Base-by-base conservation (phyloP, 2,113 vertebrate species). In the Muscicapa adusta region DNA sequence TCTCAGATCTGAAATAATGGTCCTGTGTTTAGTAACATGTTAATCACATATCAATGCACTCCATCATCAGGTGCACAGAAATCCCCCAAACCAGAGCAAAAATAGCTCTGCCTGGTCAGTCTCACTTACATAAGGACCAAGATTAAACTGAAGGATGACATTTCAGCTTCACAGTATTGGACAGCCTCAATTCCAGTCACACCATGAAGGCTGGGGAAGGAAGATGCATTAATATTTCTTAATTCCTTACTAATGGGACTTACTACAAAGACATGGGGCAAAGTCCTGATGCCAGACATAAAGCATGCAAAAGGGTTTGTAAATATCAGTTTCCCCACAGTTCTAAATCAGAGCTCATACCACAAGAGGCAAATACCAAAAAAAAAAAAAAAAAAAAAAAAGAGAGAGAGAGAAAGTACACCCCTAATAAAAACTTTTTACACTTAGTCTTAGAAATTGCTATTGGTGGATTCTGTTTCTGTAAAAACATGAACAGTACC, bases 291-390 rank as follows among this genome's bases (percentile, higher is more conserved):
- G 51, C 24, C 76, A 92, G 47, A 45, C 4, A 22, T 33, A 22
- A 80, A 29, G 10, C 0, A 0, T 14, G 15, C 13, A 67, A 67
- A 54, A 29, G n/a, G 9, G 8, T 62, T 57, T 70, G 5, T 5
- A 70, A 40, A 28, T 24, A 82, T 29, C 28, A 18, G 12, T 26
- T 75, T 53, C 31, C 50, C 34, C 24, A 7, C 6, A 58, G 33
- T n/a, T 66, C 68, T 63, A 16, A 18, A 74, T 53, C 36, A 47
- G 18, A 38, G 10, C 18, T 82, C 42, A 24, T 38, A 20, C 6
- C 18, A 74, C 18, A 86, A 42, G 19, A 38, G 14, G 5, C 0
- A 1, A 84, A 25, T 15, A 45, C 29, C 7, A 56, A 26, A 34
- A 61, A 34, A 9, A 18, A 36, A 57, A n/a, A 63, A 34, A 19